Percentiles rank a stretch among this genome's conserved stretches.
phyloP scores from a whole-genome alignment of 2,888 invertebrate species.

The Acleris holmiana region DNA sequence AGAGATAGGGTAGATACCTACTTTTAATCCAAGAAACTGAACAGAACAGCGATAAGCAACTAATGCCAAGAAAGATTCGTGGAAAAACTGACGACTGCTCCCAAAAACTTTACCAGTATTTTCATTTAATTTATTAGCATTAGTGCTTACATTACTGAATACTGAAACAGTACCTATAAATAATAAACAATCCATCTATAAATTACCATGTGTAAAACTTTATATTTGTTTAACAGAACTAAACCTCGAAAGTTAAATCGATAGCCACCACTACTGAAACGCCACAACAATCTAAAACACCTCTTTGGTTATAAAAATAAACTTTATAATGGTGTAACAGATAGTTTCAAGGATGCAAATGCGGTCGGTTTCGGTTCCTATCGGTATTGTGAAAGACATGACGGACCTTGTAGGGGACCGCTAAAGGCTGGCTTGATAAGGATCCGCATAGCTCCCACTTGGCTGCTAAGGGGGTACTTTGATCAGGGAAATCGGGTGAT shows the following conservation, averaged over 20 bases:
- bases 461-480: slow-evolving; percentile 27
- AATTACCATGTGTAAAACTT: slow-evolving; percentile 7
- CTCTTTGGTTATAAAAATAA: not conserved
- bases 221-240: slow-evolving; percentile 5
- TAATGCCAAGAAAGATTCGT: too few relatives aligned
- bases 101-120: too few relatives aligned
- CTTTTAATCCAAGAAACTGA: too few relatives aligned
- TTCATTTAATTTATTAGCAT: too few relatives aligned
- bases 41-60: too few relatives aligned
- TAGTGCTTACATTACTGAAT: not conserved
- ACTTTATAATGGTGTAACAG: not conserved
- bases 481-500: too few relatives aligned
- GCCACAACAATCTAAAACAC: not conserved
- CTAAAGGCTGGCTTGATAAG: slow-evolving; percentile 60
- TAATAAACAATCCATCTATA: not conserved
- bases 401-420: slow-evolving; percentile 67
- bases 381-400: slow-evolving; percentile 61
- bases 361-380: slow-evolving; percentile 44
- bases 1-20: too few relatives aligned
- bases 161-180: not conserved
- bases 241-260: not conserved
- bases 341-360: slow-evolving; percentile 8
- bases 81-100: too few relatives aligned
- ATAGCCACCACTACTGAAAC: not conserved
- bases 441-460: slow-evolving; percentile 57